Conservation (phyloP, 2,797 vertebrate genomes). For the Notoglanidium macrostoma region DNA sequence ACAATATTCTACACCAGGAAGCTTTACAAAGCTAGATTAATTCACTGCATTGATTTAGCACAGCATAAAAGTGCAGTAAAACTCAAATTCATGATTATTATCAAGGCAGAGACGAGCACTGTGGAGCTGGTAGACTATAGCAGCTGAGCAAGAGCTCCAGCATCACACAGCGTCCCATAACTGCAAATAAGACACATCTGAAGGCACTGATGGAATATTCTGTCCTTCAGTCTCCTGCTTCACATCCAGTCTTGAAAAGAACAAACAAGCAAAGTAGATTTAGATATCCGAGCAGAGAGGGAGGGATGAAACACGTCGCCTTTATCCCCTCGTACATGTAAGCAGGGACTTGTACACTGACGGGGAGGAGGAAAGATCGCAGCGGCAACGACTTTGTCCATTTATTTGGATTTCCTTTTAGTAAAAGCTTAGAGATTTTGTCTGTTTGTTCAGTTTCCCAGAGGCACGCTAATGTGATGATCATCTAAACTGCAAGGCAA, state of each 20-base stretch:
- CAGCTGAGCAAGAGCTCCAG: constrained; percentile 34
- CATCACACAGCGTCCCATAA: constrained; percentile 58
- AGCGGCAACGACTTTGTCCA: neutral
- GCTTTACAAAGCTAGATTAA: constrained; percentile 18
- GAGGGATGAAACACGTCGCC: constrained; percentile 60
- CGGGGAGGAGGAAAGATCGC: constrained; percentile 3
- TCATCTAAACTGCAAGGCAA: neutral
- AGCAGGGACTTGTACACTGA: constrained; percentile 38
- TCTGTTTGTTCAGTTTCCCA: neutral
- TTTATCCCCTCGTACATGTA: constrained; percentile 56
- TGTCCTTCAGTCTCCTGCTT: constrained; percentile 61
- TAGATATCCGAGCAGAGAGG: constrained; percentile 54
- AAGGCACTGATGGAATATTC: constrained; percentile 63
- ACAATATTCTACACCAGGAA: neutral
- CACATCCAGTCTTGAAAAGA: constrained; percentile 63
- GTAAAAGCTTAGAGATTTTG: neutral
- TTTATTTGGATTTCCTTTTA: neutral
- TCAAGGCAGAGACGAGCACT: neutral
- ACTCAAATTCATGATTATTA: neutral
- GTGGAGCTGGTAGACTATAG: neutral
- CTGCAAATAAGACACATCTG: constrained; percentile 61
- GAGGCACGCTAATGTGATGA: neutral
- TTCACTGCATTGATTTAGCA: neutral
- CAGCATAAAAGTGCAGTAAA: constrained; percentile 18
- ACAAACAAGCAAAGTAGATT: constrained; percentile 44